phyloP scores from a whole-genome alignment of 2,888 invertebrate genomes.

The Drosophila cognata region DNA sequence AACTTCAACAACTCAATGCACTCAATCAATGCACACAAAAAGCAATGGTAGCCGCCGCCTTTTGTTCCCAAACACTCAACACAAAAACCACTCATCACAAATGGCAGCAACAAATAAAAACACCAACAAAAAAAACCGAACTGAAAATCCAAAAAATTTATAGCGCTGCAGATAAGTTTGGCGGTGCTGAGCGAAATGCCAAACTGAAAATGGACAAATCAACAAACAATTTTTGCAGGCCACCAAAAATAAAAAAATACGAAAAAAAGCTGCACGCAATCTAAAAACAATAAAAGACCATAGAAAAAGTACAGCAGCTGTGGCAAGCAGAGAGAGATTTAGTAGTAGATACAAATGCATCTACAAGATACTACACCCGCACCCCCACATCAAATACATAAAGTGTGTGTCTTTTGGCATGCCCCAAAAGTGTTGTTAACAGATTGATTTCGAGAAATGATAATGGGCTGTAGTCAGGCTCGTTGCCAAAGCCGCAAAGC shows the following conservation, averaged over 20 bases:
- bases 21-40: conserved; percentile 76
- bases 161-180: conserved; percentile 64
- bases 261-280: conserved; percentile 48
- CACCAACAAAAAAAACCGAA: conserved; percentile 19
- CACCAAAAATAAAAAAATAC: conserved; percentile 2
- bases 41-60: conserved; percentile 48
- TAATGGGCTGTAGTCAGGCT: conserved; percentile 64
- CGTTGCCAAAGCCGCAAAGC: conserved; percentile 71
- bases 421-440: conserved; percentile 77
- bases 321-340: conserved; percentile 13
- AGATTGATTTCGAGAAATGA: conserved; percentile 80
- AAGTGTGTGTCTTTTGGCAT: conserved; percentile 39
- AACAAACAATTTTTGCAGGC: conserved; percentile 65
- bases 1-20: conserved; percentile 78
- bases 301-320: conserved; percentile 18
- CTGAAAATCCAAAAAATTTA: conserved; percentile 55
- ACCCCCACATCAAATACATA: background rate
- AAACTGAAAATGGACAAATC: conserved; percentile 67
- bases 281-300: conserved; percentile 56
- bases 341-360: conserved; percentile 17
- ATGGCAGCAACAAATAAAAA: conserved; percentile 31
- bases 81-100: conserved; percentile 73
- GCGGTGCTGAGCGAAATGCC: conserved; percentile 32
- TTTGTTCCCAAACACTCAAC: conserved; percentile 71
- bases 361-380: conserved; percentile 18